Conservation (phyloP, 2,113 vertebrate species). For the Motacilla tschutschensis region DNA sequence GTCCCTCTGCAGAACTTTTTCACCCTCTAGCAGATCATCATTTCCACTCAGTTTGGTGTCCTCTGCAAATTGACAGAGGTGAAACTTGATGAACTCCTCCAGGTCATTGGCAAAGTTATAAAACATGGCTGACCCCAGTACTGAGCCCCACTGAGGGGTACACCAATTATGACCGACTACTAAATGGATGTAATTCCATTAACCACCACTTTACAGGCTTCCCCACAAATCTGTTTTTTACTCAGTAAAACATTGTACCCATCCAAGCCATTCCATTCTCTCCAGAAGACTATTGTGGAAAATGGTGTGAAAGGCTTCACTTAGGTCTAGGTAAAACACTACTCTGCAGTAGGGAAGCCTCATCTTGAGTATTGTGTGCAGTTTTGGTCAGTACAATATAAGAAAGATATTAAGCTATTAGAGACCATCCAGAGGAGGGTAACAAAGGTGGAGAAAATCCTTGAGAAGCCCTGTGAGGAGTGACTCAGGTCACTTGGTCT, state of each 20-base stretch:
- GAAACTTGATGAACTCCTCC: background rate
- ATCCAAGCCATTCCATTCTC: background rate
- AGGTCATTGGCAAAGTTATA: background rate
- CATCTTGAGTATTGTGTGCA: background rate
- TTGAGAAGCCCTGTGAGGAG: background rate
- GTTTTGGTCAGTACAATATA: too few species aligned
- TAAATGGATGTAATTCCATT: too few species aligned
- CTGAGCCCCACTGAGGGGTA: background rate
- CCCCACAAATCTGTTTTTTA: background rate
- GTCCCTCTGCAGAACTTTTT: background rate
- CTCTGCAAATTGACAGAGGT: background rate
- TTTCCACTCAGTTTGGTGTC: background rate
- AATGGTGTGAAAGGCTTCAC: background rate
- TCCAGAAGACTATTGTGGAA: background rate
- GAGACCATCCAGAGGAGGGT: background rate
- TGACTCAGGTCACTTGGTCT: accelerated
- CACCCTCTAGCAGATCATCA: background rate
- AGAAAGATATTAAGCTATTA: background rate
- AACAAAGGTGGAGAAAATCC: background rate
- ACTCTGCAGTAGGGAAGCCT: accelerated
- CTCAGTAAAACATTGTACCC: background rate
- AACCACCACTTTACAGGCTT: too few species aligned
- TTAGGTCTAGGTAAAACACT: background rate
- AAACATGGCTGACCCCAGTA: too few species aligned
- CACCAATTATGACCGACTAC: background rate